Conservation (phyloP, 2,797 vertebrate species). For the Rhincodon typus region DNA sequence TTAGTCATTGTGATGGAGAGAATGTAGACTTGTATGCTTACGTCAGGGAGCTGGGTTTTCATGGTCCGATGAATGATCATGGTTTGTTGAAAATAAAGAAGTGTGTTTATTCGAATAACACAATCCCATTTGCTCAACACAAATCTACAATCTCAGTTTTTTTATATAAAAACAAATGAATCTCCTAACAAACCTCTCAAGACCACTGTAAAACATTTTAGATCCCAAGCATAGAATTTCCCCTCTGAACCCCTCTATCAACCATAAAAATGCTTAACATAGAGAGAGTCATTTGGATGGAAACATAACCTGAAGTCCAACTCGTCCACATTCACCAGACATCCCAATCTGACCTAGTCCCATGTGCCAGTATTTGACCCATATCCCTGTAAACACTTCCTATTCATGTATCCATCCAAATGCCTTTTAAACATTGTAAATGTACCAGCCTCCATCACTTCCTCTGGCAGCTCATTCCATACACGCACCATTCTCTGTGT, state of each 20-base stretch:
- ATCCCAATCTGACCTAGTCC: too few species aligned
- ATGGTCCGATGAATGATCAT: neutral
- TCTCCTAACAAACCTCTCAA: neutral
- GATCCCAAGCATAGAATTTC: neutral
- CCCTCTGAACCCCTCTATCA: neutral
- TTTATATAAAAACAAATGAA: neutral
- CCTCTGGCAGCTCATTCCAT: too few species aligned
- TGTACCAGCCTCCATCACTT: too few species aligned
- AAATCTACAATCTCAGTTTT: neutral
- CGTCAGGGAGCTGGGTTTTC: neutral
- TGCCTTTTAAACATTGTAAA: too few species aligned
- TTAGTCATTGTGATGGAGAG: neutral
- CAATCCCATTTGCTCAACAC: neutral
- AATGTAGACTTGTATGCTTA: neutral
- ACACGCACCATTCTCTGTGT: too few species aligned
- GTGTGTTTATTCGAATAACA: neutral
- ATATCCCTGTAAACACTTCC: too few species aligned
- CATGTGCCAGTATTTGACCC: too few species aligned
- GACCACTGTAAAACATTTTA: neutral
- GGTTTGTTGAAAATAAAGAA: neutral
- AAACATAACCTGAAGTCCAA: too few species aligned
- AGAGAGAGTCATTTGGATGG: too few species aligned
- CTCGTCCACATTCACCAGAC: too few species aligned
- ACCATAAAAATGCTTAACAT: neutral
- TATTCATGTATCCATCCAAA: too few species aligned